Conservation (phyloP, 2,888 invertebrate genomes). For the Tetropium fuscum region DNA sequence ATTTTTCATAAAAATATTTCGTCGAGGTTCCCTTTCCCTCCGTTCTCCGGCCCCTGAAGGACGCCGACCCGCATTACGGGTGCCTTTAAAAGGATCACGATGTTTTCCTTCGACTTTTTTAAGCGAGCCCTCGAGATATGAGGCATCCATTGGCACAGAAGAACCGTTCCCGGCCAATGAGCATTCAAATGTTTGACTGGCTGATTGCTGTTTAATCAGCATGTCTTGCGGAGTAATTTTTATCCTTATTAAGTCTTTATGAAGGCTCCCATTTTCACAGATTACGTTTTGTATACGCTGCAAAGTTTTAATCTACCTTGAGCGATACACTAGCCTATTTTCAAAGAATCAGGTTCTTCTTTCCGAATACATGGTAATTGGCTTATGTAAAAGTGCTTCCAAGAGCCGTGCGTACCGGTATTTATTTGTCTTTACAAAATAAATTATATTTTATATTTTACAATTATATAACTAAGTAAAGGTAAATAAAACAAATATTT, state of each 20-base stretch:
- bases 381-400: too few relatives aligned
- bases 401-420: too few relatives aligned
- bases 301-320: slow-evolving; percentile 36
- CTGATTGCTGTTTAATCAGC: slow-evolving; percentile 64
- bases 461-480: too few relatives aligned
- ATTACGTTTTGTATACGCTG: slow-evolving; percentile 56
- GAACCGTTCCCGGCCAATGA: slow-evolving; percentile 48
- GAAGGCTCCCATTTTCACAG: slow-evolving; percentile 49
- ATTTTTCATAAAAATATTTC: too few relatives aligned
- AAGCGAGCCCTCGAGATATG: slow-evolving; percentile 61
- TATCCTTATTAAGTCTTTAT: slow-evolving; percentile 61
- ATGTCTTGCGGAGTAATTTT: slow-evolving; percentile 63
- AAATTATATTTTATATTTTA: too few relatives aligned
- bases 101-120: slow-evolving; percentile 61
- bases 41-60: slow-evolving; percentile 3
- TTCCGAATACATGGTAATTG: too few relatives aligned
- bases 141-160: slow-evolving; percentile 56
- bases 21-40: slow-evolving; percentile 1
- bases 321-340: not conserved
- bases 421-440: too few relatives aligned
- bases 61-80: slow-evolving; percentile 16
- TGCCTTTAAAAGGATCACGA: slow-evolving; percentile 60
- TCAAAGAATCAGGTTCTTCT: too few relatives aligned
- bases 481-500: too few relatives aligned
- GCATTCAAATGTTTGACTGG: slow-evolving; percentile 57